Conservation (phyloP, 2,113 vertebrate genomes). For the Probosciger aterrimus region DNA sequence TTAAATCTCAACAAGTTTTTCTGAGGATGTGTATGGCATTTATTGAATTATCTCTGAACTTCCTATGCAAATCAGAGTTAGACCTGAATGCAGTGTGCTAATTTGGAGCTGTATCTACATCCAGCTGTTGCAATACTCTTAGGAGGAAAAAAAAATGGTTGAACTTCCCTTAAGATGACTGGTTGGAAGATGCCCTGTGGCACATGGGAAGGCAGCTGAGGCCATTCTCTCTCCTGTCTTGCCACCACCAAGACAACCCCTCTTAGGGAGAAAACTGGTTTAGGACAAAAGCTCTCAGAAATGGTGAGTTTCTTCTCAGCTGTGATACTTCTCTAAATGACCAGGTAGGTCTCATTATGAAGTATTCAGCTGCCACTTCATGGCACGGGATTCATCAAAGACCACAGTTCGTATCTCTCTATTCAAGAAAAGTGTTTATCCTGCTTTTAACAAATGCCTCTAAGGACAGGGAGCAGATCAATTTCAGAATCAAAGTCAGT, state of each 20-base stretch:
- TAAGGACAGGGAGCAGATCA: background rate
- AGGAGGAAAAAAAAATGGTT: background rate
- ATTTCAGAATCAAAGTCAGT: accelerated
- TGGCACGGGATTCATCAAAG: accelerated
- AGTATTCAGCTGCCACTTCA: background rate
- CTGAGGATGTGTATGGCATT: slow-evolving; percentile 3
- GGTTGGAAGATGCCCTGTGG: accelerated
- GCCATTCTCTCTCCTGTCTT: background rate
- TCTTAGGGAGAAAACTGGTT: background rate
- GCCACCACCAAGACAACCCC: background rate
- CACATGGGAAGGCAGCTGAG: background rate
- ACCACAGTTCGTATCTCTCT: accelerated
- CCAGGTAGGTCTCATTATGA: background rate
- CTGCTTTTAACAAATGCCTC: accelerated
- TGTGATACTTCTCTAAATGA: background rate
- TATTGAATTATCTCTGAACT: slow-evolving; percentile 54
- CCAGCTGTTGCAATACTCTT: background rate
- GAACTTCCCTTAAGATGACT: background rate
- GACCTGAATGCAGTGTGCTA: background rate
- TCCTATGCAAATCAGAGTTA: slow-evolving; percentile 21
- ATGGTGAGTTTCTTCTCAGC: background rate
- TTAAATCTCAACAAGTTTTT: slow-evolving; percentile 61
- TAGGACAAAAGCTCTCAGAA: background rate
- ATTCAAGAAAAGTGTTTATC: background rate
- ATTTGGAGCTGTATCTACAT: background rate